Conservation (phyloP, 2,888 invertebrate species). For the Tetragnatha montana region DNA sequence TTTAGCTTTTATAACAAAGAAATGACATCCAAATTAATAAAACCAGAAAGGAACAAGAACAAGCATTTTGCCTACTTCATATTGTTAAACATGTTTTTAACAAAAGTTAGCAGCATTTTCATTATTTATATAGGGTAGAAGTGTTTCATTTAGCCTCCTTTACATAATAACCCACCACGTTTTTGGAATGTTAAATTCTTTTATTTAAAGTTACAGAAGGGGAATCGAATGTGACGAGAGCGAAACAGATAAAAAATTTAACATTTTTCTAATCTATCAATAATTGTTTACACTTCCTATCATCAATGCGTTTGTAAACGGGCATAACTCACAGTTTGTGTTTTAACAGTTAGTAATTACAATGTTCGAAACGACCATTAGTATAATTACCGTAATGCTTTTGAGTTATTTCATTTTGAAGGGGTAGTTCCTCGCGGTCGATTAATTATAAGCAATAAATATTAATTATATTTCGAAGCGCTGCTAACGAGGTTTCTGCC, state of each 20-base stretch:
- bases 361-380: background rate
- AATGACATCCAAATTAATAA: too few relatives aligned
- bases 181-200: too few relatives aligned
- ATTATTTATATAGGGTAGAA: too few relatives aligned
- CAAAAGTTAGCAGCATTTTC: too few relatives aligned
- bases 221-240: too few relatives aligned
- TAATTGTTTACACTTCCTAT: background rate
- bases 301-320: background rate
- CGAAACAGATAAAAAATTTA: background rate
- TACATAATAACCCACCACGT: too few relatives aligned
- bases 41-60: too few relatives aligned
- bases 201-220: too few relatives aligned
- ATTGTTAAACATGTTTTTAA: too few relatives aligned
- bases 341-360: background rate
- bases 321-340: background rate
- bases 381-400: background rate
- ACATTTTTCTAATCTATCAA: background rate
- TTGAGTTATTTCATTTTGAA: background rate
- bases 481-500: background rate
- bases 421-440: background rate
- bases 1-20: too few relatives aligned
- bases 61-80: too few relatives aligned
- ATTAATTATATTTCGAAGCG: background rate
- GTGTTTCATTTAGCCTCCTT: too few relatives aligned
- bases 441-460: conserved; percentile 1